phyloP scores from a whole-genome alignment of 1,140 invertebrate species.

The Bemisia tabaci region DNA sequence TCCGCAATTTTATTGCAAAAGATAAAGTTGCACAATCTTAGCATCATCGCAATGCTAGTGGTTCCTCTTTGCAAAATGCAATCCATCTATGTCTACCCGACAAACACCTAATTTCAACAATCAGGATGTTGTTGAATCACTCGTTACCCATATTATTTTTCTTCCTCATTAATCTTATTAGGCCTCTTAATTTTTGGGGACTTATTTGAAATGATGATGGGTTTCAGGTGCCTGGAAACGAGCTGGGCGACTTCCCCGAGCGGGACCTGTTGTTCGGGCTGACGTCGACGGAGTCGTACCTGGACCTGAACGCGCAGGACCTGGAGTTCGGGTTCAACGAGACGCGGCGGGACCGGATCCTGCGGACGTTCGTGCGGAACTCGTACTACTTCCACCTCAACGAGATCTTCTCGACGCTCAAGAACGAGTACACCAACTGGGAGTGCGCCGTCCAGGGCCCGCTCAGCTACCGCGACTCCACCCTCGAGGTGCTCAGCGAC shows the following conservation, averaged over 20 bases:
- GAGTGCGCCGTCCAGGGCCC: conserved; percentile 62
- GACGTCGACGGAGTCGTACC: conserved; percentile 57
- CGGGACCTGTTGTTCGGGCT: conserved; percentile 61
- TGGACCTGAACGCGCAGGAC: conserved; percentile 53
- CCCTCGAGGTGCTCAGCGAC: conserved; percentile 64
- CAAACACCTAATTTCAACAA: too few species aligned
- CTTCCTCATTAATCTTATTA: too few species aligned
- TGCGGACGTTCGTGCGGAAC: conserved; percentile 76
- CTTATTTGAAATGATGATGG: too few species aligned
- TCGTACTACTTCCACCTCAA: conserved; percentile 78
- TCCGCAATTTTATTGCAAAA: too few species aligned
- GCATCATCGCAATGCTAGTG: too few species aligned
- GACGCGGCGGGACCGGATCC: conserved; percentile 63
- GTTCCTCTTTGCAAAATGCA: too few species aligned
- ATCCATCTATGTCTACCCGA: too few species aligned
- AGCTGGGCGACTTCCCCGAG: conserved; percentile 70
- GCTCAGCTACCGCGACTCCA: conserved; percentile 56
- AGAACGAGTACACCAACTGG: conserved; percentile 90
- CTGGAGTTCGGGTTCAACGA: conserved; percentile 75
- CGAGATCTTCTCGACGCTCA: conserved; percentile 77
- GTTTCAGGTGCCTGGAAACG: conserved; percentile 39
- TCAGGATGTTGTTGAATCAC: too few species aligned
- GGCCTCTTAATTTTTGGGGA: too few species aligned
- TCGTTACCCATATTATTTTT: too few species aligned
- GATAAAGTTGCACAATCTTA: too few species aligned